Percentiles rank a stretch among this genome's conserved stretches.
These are phyloP conservation scores for Antedon mediterranea DNA, from an alignment of 53 echinoderm and acorn worm genomes.

Conservation along the genomic window DNA sequence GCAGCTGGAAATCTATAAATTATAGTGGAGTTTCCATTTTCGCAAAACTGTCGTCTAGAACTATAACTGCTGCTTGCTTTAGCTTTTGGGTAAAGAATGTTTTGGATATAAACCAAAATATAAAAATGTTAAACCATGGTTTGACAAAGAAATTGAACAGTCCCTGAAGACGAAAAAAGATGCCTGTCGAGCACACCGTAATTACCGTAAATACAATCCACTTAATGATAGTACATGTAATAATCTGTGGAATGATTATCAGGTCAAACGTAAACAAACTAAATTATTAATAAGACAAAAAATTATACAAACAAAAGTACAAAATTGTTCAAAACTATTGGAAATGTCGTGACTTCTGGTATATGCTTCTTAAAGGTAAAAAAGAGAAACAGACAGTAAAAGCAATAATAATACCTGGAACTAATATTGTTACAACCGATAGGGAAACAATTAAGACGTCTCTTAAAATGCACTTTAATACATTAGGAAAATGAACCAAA, in stretches of 20 bases:
- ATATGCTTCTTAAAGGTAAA: slow-evolving; percentile 1
- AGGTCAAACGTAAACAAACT: neutral
- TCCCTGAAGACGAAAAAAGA: neutral
- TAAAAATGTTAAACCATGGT: neutral
- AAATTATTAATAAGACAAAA: neutral
- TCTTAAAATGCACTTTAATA: neutral
- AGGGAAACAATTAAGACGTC: neutral
- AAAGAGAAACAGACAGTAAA: neutral
- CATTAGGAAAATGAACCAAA: neutral
- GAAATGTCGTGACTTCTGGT: neutral
- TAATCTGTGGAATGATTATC: neutral
- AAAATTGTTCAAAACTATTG: neutral
- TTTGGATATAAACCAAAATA: neutral
- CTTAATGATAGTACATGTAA: neutral
- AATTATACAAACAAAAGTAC: neutral
- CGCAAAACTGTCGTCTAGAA: no score
- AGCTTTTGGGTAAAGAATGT: neutral
- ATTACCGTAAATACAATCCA: neutral
- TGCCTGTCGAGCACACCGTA: neutral
- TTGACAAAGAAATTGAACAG: neutral
- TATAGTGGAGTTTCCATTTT: no score
- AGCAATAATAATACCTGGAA: neutral
- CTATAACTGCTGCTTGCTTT: no score
- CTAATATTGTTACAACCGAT: neutral
- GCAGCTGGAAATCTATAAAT: no score